Conservation (phyloP, 2,113 vertebrate species). For the Pseudopipra pipra region DNA sequence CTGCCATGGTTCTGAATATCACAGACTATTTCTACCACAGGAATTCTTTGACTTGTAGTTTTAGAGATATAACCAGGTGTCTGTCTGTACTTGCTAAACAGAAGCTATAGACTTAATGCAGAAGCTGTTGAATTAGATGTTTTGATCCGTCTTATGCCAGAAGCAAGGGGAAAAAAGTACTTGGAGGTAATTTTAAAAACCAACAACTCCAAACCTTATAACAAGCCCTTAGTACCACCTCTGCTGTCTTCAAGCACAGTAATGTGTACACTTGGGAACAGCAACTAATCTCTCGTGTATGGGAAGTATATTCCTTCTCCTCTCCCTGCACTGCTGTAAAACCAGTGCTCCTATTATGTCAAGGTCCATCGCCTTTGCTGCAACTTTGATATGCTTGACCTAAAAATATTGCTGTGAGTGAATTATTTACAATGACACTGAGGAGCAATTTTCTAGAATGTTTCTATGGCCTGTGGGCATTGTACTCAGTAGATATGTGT, state of each 20-base stretch:
- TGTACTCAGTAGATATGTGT: background rate
- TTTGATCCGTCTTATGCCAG: background rate
- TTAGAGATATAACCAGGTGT: background rate
- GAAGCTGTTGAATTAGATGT: background rate
- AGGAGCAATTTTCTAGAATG: conserved; percentile 1
- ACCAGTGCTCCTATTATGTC: conserved; percentile 24
- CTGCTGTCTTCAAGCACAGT: background rate
- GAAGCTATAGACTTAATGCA: background rate
- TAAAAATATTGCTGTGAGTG: conserved; percentile 16
- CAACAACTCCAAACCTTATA: background rate
- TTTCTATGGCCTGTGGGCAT: background rate
- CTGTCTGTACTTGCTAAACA: background rate
- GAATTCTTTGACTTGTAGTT: background rate
- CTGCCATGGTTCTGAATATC: background rate
- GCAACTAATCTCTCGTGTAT: background rate
- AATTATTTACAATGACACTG: conserved; percentile 26
- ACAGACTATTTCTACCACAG: background rate
- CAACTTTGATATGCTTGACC: conserved; percentile 32
- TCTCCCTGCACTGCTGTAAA: background rate
- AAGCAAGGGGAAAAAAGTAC: background rate
- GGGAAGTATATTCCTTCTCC: background rate
- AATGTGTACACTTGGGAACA: background rate
- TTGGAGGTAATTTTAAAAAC: background rate
- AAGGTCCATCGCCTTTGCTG: background rate
- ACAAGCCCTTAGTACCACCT: background rate